phyloP scores from a whole-genome alignment of 1,140 invertebrate genomes.

The Brachystomella parvula region DNA sequence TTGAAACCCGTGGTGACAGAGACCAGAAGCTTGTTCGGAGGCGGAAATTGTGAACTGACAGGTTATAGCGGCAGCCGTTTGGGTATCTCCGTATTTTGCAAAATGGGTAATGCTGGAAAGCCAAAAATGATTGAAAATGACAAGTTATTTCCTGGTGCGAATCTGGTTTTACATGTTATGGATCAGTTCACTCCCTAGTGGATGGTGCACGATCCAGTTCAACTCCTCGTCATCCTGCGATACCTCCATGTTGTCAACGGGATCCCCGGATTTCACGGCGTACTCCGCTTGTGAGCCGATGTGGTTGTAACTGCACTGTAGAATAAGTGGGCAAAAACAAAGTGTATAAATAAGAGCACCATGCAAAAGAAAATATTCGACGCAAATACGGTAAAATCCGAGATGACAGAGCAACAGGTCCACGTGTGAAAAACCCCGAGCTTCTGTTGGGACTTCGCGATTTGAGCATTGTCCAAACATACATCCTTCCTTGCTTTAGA shows the following conservation, averaged over 20 bases:
- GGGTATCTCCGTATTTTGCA: conserved; percentile 64
- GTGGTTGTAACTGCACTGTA: no score
- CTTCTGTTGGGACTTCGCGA: conserved; percentile 16
- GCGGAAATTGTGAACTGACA: conserved; percentile 47
- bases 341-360: background rate
- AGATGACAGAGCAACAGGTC: conserved; percentile 22
- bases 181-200: conserved; percentile 74
- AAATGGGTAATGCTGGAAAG: conserved; percentile 48
- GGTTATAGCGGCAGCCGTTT: conserved; percentile 85
- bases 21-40: background rate
- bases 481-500: conserved; percentile 9
- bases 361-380: background rate
- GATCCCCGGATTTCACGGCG: background rate
- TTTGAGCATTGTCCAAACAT: conserved; percentile 23
- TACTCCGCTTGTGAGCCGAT: background rate
- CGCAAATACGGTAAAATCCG: conserved; percentile 10
- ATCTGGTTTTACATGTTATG: conserved; percentile 63
- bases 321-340: background rate
- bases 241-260: conserved; percentile 12
- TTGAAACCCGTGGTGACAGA: background rate
- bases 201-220: conserved; percentile 66
- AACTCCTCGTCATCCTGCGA: conserved; percentile 47
- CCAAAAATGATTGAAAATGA: background rate
- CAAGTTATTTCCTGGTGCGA: background rate
- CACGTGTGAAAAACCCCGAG: conserved; percentile 21